Evolutionary conservation across 2,113 vertebrate genomes (phyloP), one percentile per base, ranked within the genome.

Genomic region (Triplophysa dalaica): DNA sequence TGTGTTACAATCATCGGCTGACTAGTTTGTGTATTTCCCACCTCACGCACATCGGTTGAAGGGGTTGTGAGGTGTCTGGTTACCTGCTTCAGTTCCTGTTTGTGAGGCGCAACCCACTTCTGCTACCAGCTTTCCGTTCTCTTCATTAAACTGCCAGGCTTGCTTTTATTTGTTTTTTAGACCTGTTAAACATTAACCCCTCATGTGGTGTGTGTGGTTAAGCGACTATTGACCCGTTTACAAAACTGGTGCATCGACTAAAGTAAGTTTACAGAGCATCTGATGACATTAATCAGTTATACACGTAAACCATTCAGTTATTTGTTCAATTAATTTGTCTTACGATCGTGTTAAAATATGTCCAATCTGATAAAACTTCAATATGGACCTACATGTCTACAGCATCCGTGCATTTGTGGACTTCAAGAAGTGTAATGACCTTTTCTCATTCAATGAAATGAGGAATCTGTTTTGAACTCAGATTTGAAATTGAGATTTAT

Each of bases 41-140:
- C 22, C 38, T 48, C 73, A 48, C 17, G 77, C 64, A 60, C 33
- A 26, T 14, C 75, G 24, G 70, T 3, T 63, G 66, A 45, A 61
- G 43, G 26, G 24, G 45, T 41, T 26, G 41, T 24, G 54, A 14
- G 77, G 77, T 63, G 48, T 79, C 77, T 70, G 67, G 77, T 79
- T 79, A 79, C 77, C 77, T 70, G 77, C 70, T 54, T 26, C 38
- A 58, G 74, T 78, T 79, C 77, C 77, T 79, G 66, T 62, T 79
- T 77, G 17, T 33, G 24, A 63, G 67, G 67, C 67, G 43, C 67
- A 79, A 70, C 67, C 77, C 75, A 78, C 50, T 58, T 19, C 45
- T 70, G 26, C 50, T 19, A 58, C 26, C 26, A 26, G n/a, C 10
- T 56, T 74, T 17, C 10, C 22, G 19, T 61, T 74, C 22, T n/a